These are phyloP conservation scores for Plumapathes pennacea DNA, from an alignment of 92 coral and sea anemone genomes.

Conservation along the genomic window DNA sequence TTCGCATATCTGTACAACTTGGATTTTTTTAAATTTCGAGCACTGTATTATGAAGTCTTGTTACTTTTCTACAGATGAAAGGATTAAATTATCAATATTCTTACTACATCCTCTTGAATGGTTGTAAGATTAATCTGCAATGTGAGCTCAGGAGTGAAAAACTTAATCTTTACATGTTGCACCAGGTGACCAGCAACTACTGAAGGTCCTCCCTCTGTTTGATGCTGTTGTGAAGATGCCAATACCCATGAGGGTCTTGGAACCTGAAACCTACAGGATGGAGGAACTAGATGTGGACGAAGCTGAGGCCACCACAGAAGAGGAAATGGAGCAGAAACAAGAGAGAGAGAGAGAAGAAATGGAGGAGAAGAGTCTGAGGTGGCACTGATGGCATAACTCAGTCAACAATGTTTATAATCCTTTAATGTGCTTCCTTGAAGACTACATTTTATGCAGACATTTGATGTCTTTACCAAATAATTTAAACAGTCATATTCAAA, in stretches of 20 bases:
- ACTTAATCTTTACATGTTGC: neutral
- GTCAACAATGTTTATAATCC: too few relatives aligned
- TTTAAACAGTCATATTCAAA: too few relatives aligned
- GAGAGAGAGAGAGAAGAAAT: conserved; percentile 59
- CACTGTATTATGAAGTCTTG: too few relatives aligned
- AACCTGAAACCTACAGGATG: conserved; percentile 35
- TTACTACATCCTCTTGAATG: too few relatives aligned
- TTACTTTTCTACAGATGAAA: too few relatives aligned
- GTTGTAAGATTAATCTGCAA: too few relatives aligned
- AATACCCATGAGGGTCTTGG: conserved; percentile 14
- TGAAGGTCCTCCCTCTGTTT: conserved; percentile 51
- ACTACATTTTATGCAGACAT: too few relatives aligned
- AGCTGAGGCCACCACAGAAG: conserved; percentile 32
- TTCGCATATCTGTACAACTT: too few relatives aligned
- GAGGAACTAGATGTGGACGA: conserved; percentile 67
- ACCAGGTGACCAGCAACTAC: conserved; percentile 52
- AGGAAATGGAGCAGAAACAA: conserved; percentile 38
- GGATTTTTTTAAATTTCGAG: too few relatives aligned
- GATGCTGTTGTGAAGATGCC: conserved; percentile 63
- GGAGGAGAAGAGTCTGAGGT: conserved; percentile 58
- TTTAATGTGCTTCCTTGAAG: too few relatives aligned
- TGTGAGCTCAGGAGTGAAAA: neutral
- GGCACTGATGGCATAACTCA: conserved; percentile 49
- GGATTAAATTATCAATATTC: too few relatives aligned
- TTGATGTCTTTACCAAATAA: too few relatives aligned